Base-by-base conservation (phyloP, 2,888 invertebrate species). In the Heliconius aoede region DNA sequence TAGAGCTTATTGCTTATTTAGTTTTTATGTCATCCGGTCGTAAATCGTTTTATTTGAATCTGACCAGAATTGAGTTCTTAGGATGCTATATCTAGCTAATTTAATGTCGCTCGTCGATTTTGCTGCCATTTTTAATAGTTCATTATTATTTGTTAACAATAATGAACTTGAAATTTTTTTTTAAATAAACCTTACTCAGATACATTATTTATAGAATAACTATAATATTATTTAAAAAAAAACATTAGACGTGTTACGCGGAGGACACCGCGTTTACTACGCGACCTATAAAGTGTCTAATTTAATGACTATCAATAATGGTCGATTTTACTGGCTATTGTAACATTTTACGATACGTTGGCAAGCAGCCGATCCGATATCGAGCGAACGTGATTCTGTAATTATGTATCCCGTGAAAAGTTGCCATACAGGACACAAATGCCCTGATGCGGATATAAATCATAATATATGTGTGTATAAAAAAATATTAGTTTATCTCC, bases 251-350 rank as follows among this genome's bases (percentile, higher is more conserved):
- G n/a, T 32, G 55, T 61, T 65, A 73, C 67, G 62, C n/a, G 67
- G 28, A 65, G 40, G 78, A 75, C 62, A 68, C 46, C 72, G 76
- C 58, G 74, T 78, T 88, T 87, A 86, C 85, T 86, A 83, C 85
- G 83, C 75, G 84, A 83, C 87, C 87, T 89, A 87, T 92, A 91
- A 91, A 93, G 88, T 90, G 87, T 87, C 86, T 85, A 85, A 88
- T 90, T 92, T 93, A 90, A 93, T 89, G 86, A 84, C 85, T 86
- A 86, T 90, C 91, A 90, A 91, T 93, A 93, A 93, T 90, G 90
- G 87, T 87, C 82, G 85, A 86, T 84, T 93, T 94, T 92, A 93
- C 89, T 91, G 90, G 85, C 88, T 84, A 90, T 91, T 89, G 89
- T 85, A 86, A 87, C 90, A 90, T 90, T 93, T 93, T 92, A 93